Evolutionary conservation across 2,888 invertebrate species (phyloP).

Genomic region (Cerceris ruficornis): DNA sequence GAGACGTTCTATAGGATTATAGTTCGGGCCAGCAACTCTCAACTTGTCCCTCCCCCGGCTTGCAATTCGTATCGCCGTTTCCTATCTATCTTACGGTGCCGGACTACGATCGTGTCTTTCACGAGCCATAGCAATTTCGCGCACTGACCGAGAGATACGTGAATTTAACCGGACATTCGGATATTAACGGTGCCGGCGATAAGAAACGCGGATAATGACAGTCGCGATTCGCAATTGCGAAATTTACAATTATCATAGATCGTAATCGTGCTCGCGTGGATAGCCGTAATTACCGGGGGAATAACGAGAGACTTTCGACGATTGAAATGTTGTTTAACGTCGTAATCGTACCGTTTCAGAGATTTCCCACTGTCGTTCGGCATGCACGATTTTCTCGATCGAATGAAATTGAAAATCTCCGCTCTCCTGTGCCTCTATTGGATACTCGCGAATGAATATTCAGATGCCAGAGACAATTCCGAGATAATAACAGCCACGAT

Average conservation of each 20-base stretch:
- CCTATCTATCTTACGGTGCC: slow-evolving; percentile 10
- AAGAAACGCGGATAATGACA: too few relatives aligned
- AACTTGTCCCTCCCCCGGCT: slow-evolving; percentile 22
- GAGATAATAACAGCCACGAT: background rate
- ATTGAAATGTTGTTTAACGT: too few relatives aligned
- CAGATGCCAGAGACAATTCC: too few relatives aligned
- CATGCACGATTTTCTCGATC: too few relatives aligned
- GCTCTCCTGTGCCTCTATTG: too few relatives aligned
- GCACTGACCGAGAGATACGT: background rate
- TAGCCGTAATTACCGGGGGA: background rate
- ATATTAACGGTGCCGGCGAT: background rate
- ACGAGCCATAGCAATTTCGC: background rate
- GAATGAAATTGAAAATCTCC: too few relatives aligned
- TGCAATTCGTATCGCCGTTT: slow-evolving; percentile 4
- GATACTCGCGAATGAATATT: too few relatives aligned
- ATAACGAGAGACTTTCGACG: too few relatives aligned
- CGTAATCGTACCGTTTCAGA: too few relatives aligned
- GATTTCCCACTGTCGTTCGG: too few relatives aligned
- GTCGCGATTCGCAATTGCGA: background rate
- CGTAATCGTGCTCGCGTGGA: background rate
- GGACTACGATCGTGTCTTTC: background rate
- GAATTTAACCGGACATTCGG: background rate
- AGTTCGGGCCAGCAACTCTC: slow-evolving; percentile 66
- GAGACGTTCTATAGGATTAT: slow-evolving; percentile 74
- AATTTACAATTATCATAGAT: background rate